phyloP scores from a whole-genome alignment of 2,113 vertebrate species.

The Psittacus erithacus region DNA sequence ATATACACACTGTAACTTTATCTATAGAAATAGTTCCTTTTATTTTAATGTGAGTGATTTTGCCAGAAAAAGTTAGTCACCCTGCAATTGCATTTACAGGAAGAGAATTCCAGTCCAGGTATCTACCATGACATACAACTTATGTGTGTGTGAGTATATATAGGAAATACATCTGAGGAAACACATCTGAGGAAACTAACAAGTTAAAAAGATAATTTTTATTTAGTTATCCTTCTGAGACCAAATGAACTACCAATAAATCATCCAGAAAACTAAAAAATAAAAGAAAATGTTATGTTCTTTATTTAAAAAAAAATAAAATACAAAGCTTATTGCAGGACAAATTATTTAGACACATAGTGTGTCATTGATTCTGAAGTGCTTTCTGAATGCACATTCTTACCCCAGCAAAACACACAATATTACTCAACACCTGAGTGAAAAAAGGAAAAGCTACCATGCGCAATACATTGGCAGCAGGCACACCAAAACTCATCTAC shows the following conservation, averaged over 20 bases:
- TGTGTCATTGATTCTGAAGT: background rate
- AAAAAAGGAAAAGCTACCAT: background rate
- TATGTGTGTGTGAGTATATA: background rate
- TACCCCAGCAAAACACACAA: background rate
- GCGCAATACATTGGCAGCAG: background rate
- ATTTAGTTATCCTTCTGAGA: background rate
- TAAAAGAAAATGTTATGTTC: background rate
- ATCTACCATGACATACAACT: fast-evolving
- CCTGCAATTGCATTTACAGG: background rate
- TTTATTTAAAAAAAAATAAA: background rate
- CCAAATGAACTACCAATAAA: background rate
- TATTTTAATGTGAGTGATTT: background rate
- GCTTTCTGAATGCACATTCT: background rate
- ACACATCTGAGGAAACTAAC: background rate
- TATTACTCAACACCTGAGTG: background rate
- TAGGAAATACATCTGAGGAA: background rate
- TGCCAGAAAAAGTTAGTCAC: background rate
- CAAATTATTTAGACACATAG: background rate
- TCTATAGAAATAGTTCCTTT: background rate
- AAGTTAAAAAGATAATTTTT: background rate
- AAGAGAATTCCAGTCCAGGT: background rate
- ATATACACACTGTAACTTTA: background rate
- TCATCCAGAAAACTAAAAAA: background rate
- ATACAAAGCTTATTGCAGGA: background rate
- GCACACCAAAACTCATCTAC: background rate